Base-by-base conservation (phyloP, 2,888 invertebrate genomes). In the Hydraecia micacea region DNA sequence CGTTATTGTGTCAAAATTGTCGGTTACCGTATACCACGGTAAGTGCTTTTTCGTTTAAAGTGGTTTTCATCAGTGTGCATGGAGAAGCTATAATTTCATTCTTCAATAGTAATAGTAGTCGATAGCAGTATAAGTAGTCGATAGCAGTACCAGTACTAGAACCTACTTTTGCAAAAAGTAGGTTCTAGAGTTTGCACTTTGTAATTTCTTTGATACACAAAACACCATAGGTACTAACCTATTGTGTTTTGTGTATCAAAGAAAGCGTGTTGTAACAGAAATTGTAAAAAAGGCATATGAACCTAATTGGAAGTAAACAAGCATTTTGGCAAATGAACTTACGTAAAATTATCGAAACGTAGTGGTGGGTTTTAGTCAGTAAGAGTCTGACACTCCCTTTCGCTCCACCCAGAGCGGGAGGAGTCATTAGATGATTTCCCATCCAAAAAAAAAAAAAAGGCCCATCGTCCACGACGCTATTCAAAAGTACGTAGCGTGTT, bases 81-180 rank as follows among this genome's bases (percentile, higher is more conserved):
- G 60, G 62, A 77, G 77, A 66, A 81, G 55, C 60, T 71, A 79
- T 79, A 87, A 85, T 85, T 85, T 85, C 32, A 79, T 87, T 87
- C 32, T 70, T 86, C 76, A 79, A 65, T 77, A 73, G 52, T 81
- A 84, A 84, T 71, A 63, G 75, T 11, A 52, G 67, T 62, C 18
- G 81, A 69, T 71, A 36, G 78, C 36, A 42, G 32, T 13, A 21
- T 78, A 60, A 82, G 60, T 11, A 52, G 67, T 62, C 18, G 81
- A 69, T 71, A 36, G 78, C 36, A 42, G 32, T 72, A 67, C 69
- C 7, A 39, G n/a, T 13, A 25, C 71, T n/a, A n/a, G n/a, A n/a
- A n/a, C n/a, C n/a, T n/a, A n/a, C 32, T 28, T 75, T 75, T 84
- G 36, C n/a, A 67, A 67, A 39, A 77, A 68, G 42, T 39, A 75